These are phyloP conservation scores for Halichondria panicea DNA, from an alignment of 37 sponge, comb jelly and placozoan genomes.

Conservation along the genomic window DNA sequence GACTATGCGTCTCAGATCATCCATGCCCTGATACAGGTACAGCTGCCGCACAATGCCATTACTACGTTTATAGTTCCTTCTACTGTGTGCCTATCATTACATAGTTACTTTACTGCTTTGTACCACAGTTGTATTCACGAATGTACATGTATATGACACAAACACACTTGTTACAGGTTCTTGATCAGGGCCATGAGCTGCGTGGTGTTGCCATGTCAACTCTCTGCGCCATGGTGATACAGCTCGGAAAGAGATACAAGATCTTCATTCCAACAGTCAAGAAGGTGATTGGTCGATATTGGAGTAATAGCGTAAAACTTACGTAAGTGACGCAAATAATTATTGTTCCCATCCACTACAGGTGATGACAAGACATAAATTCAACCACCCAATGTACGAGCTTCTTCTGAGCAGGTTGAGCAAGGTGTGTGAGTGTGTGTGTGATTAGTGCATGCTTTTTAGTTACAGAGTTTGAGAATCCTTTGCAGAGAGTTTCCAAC, in stretches of 20 bases:
- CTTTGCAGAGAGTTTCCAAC: too few relatives aligned
- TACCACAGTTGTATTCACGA: too few relatives aligned
- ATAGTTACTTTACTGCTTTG: too few relatives aligned
- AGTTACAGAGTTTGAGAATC: too few relatives aligned
- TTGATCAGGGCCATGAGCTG: constrained; percentile 79
- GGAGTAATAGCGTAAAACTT: neutral
- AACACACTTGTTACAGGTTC: too few relatives aligned
- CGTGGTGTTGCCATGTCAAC: constrained; percentile 75
- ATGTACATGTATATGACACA: too few relatives aligned
- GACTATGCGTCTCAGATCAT: constrained; percentile 93
- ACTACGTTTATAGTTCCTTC: neutral
- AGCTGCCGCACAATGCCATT: neutral
- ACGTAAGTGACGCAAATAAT: neutral
- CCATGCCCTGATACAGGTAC: constrained; percentile 69
- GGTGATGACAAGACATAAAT: constrained; percentile 59
- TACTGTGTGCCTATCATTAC: too few relatives aligned
- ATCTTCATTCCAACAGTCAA: constrained; percentile 85
- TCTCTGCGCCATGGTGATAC: constrained; percentile 68
- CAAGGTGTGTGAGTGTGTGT: constrained; percentile 24
- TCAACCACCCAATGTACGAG: constrained; percentile 43
- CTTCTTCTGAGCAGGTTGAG: constrained; percentile 43
- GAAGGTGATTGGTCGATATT: constrained; percentile 34
- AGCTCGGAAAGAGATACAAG: constrained; percentile 81
- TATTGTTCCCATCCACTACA: constrained; percentile 9
- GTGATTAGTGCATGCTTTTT: too few relatives aligned